Evolutionary conservation across 2,113 vertebrate genomes (phyloP).

Genomic region (Neofelis nebulosa): DNA sequence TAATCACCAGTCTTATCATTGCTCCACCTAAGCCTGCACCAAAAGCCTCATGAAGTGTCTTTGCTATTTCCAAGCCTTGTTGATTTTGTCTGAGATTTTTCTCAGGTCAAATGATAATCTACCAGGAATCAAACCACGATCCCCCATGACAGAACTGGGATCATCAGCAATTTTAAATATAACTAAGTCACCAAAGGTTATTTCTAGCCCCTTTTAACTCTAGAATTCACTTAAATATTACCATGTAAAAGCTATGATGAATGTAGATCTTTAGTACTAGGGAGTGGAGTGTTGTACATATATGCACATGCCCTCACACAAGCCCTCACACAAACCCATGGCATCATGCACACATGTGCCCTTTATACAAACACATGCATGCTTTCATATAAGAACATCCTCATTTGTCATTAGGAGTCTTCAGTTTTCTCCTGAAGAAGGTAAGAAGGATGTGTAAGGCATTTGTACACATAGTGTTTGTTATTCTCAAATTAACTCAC

Average conservation of each 20-base stretch:
- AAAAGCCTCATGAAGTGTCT: constrained; percentile 13
- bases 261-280: not conserved
- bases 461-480: not conserved
- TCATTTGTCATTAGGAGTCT: not conserved
- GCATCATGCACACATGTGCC: not conserved
- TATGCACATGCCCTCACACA: not conserved
- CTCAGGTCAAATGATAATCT: constrained; percentile 39
- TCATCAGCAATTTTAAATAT: not conserved
- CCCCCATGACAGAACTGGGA: not conserved
- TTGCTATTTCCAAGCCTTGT: constrained; percentile 3
- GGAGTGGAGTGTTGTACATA: not conserved
- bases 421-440: too few relatives aligned
- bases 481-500: not conserved
- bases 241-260: not conserved
- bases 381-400: not conserved
- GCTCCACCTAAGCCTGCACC: not conserved
- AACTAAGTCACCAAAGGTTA: not conserved
- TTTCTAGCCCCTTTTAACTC: not conserved
- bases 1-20: constrained; percentile 36
- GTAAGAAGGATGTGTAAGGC: not conserved
- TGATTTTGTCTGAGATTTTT: constrained; percentile 43
- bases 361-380: not conserved
- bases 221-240: not conserved
- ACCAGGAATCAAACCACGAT: not conserved
- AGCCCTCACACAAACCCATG: not conserved